Percentiles rank a stretch among this genome's conserved stretches.
phyloP scores from a whole-genome alignment of 2,113 vertebrate genomes.

The Sinocyclocheilus anshuiensis region DNA sequence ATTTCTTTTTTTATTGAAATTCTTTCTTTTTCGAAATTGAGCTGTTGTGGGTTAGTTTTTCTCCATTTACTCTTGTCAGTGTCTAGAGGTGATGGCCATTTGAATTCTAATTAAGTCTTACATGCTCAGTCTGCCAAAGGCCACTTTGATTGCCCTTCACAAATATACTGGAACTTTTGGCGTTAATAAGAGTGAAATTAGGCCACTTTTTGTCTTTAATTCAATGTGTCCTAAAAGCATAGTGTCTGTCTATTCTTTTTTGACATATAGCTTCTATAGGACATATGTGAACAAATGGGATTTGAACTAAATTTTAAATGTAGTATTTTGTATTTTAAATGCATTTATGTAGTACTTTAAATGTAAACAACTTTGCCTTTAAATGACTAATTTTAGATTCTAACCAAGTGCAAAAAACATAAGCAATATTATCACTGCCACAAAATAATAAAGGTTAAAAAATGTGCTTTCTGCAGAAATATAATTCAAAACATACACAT shows the following conservation, averaged over 20 bases:
- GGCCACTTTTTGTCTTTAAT: not conserved
- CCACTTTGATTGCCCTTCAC: slow-evolving; percentile 24
- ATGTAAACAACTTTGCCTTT: not conserved
- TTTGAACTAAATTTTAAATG: not conserved
- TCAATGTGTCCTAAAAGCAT: not conserved
- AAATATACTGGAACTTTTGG: not conserved
- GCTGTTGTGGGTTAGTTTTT: slow-evolving; percentile 29
- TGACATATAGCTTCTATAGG: not conserved
- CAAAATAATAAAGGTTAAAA: no score
- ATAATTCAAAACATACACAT: not conserved
- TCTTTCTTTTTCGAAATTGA: not conserved
- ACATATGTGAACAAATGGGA: not conserved
- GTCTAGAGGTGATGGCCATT: slow-evolving; percentile 18
- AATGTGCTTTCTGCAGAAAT: no score
- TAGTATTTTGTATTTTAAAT: not conserved
- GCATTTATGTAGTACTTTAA: not conserved
- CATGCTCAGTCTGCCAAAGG: slow-evolving; percentile 14
- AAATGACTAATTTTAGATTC: not conserved
- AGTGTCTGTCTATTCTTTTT: not conserved
- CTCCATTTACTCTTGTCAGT: slow-evolving; percentile 26
- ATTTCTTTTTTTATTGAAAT: slow-evolving; percentile 13
- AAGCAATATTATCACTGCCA: not conserved
- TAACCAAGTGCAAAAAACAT: not conserved
- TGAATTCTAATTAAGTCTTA: slow-evolving; percentile 42
- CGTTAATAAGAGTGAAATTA: not conserved